A percentile compares a stretch with the other conserved stretches of the same genome.
Conservation (phyloP, 2,113 vertebrate genomes). For the Leptobrachium leishanense region DNA sequence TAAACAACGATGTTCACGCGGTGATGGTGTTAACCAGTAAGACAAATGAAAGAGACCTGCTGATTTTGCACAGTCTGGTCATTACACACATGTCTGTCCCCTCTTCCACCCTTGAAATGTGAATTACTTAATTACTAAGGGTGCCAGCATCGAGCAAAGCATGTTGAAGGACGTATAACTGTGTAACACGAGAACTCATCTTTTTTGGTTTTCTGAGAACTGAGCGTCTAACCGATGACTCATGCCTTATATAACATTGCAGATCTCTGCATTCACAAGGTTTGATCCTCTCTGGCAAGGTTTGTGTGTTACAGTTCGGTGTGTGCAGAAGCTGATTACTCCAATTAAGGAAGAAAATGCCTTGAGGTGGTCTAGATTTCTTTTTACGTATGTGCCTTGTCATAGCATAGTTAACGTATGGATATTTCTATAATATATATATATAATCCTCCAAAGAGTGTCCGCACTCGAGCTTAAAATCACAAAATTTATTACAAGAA, state of each 20-base stretch:
- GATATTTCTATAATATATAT: too few species aligned
- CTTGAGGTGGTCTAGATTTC: neutral
- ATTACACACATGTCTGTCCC: constrained; percentile 48
- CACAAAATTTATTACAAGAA: too few species aligned
- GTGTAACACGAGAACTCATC: neutral
- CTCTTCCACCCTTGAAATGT: constrained; percentile 40
- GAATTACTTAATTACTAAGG: constrained; percentile 52
- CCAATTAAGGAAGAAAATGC: constrained; percentile 9
- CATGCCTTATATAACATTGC: constrained; percentile 25
- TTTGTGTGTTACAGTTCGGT: neutral
- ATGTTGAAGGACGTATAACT: constrained; percentile 4
- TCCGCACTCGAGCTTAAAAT: too few species aligned
- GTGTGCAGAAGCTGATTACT: constrained; percentile 17
- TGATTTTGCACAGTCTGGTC: constrained; percentile 54
- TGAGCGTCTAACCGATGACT: constrained; percentile 19
- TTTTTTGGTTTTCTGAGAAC: constrained; percentile 5
- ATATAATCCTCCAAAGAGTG: too few species aligned
- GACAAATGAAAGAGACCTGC: constrained; percentile 61
- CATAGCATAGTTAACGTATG: too few species aligned
- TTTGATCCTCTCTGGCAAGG: neutral
- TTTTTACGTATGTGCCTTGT: too few species aligned
- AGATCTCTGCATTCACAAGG: neutral
- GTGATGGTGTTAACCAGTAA: constrained; percentile 56
- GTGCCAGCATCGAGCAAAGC: constrained; percentile 32
- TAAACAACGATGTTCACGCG: constrained; percentile 63